These are phyloP conservation scores for Torymus texanus DNA, from an alignment of 2,888 invertebrate genomes.

Conservation along the genomic window DNA sequence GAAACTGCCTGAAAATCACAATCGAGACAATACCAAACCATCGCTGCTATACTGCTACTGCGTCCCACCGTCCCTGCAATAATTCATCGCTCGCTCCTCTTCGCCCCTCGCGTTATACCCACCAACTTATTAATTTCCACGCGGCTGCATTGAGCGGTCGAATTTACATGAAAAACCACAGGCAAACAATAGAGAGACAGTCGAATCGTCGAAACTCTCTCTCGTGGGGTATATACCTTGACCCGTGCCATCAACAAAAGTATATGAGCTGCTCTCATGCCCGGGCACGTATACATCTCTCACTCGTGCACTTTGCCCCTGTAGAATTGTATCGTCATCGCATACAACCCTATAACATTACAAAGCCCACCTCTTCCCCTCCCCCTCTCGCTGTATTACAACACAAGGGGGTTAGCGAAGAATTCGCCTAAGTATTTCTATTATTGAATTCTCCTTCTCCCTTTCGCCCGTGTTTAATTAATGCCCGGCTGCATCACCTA, in stretches of 20 bases:
- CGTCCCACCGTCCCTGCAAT: constrained; percentile 2
- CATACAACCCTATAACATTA: neutral
- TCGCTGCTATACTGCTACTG: neutral
- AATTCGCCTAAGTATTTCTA: constrained; percentile 56
- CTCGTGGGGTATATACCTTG: neutral
- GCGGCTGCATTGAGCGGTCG: constrained; percentile 38
- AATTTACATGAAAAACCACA: constrained; percentile 55
- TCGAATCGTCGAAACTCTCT: neutral
- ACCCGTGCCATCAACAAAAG: constrained; percentile 30
- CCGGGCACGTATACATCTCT: constrained; percentile 39
- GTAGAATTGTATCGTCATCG: constrained; percentile 21
- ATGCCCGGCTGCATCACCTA: constrained; percentile 43
- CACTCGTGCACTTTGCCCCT: constrained; percentile 36
- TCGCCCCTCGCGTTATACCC: neutral
- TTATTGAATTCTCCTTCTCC: constrained; percentile 56
- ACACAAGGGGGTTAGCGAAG: constrained; percentile 40
- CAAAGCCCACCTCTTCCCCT: constrained; percentile 16
- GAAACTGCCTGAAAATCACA: neutral
- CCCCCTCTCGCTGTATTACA: neutral
- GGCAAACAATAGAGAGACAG: neutral
- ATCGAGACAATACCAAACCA: constrained; percentile 10
- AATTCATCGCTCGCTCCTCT: constrained; percentile 34
- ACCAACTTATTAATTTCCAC: constrained; percentile 50
- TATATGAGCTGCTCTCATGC: constrained; percentile 30
- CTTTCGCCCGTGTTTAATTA: constrained; percentile 48